Evolutionary conservation across 2,888 invertebrate genomes (phyloP).

Genomic region (Netelia inedita): DNA sequence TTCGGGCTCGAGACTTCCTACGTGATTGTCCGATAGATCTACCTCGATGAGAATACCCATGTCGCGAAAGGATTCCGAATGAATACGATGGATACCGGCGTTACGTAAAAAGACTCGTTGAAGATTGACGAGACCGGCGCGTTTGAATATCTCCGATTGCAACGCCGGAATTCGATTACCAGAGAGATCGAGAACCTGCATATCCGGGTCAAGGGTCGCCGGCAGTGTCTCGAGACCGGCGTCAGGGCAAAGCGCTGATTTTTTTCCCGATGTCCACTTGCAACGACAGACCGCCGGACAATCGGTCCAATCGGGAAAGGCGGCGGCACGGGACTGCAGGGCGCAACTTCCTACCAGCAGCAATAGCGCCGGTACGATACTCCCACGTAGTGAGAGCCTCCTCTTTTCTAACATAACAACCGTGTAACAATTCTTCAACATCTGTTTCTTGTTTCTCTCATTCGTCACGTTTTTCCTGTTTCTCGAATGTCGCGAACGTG

Average conservation of each 20-base stretch:
- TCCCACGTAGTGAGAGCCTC: constrained; percentile 81
- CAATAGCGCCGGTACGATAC: constrained; percentile 80
- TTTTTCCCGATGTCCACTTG: constrained; percentile 97
- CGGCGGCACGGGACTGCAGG: constrained; percentile 83
- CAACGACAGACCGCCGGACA: constrained; percentile 95
- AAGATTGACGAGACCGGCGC: constrained; percentile 92
- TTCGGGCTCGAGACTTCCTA: constrained; percentile 90
- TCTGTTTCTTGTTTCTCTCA: constrained; percentile 2
- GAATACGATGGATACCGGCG: constrained; percentile 91
- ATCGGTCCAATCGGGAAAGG: constrained; percentile 94
- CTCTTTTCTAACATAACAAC: constrained; percentile 77
- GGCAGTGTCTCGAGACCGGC: constrained; percentile 93
- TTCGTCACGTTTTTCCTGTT: not conserved
- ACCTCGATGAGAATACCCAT: constrained; percentile 94
- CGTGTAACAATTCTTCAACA: constrained; percentile 43
- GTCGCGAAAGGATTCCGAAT: constrained; percentile 94
- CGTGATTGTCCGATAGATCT: constrained; percentile 93
- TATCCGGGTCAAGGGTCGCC: constrained; percentile 89
- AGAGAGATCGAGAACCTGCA: constrained; percentile 94
- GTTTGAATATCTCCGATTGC: constrained; percentile 92
- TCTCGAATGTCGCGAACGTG: not conserved
- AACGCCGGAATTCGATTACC: constrained; percentile 92
- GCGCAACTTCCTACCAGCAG: constrained; percentile 79
- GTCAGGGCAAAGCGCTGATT: constrained; percentile 94
- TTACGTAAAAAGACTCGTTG: constrained; percentile 93